Base-by-base conservation (phyloP, 2,113 vertebrate species). In the Siniperca knerii region DNA sequence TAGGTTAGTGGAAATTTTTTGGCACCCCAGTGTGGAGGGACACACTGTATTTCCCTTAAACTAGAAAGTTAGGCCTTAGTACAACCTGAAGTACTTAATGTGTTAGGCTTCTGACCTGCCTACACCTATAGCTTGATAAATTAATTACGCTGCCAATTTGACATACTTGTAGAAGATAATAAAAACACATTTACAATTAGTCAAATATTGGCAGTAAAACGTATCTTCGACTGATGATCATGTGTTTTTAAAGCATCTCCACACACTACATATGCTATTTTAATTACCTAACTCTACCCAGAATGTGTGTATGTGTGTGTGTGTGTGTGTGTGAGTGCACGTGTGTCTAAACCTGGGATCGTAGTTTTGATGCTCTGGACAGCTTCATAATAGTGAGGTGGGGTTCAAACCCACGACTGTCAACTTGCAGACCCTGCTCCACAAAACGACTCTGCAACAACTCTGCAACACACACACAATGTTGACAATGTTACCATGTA, bases 321-420 rank as follows among this genome's bases (percentile, higher is more conserved):
- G 37, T 12, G 33, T 12, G 37, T 42, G 54, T 35, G 29, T 58
- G 67, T 64, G 23, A 79, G 64, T 57, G 58, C 40, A 37, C 6
- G 1, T 4, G 29, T 0, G 37, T 37, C 8, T 94, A 89, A 86
- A 99, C 98, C 96, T 97, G 93, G 46, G 95, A 97, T 84, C 94
- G 91, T 54, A 99, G 95, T 81, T 95, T 94, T 4, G 96, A 93
- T 25, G 96, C 96, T 95, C 94, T 97, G 71, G 97, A 98, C 84
- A 99, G 94, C 90, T 99, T 99, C 97, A 99, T 98, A 88, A 99
- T 98, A 87, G 98, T 99, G 90, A 99, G 95, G 89, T 99, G 98
- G 58, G 98, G 98, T 87, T 97, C 96, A 88, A 97, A 99, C 90
- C 88, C 88, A 91, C 94, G 96, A 57, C 80, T 89, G 66, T 96